Base-by-base conservation (phyloP, 2,113 vertebrate genomes). In the Oceanites oceanicus region DNA sequence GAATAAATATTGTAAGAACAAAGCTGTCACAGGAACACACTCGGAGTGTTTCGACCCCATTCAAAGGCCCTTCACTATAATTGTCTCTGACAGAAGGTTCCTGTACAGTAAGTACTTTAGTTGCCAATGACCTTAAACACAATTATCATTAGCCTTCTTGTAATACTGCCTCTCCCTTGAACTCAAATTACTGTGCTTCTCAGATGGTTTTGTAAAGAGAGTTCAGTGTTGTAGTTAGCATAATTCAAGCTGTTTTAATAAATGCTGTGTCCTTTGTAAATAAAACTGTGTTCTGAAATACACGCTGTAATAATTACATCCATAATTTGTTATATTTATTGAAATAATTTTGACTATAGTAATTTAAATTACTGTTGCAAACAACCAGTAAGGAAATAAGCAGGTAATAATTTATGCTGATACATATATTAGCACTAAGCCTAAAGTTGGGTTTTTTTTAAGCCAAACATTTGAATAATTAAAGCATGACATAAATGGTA, bases 1-100 rank as follows among this genome's bases (percentile, higher is more conserved):
- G 89, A 94, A 96, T 94, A 96, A 95, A 96, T 91, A 94, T 50
- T 82, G 73, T 82, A 94, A 96, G 92, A 95, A 95, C 75, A 94
- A 95, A 95, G 61, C 92, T 92, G 92, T 68, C 91, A 94, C 65
- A 89, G 92, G 82, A 95, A 95, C 70, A 59, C 27, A 61, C 68
- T 86, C 52, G 0, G 16, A 80, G 42, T 81, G 52, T 92, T 95
- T 78, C 1, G 4, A 92, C 86, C 94, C 76, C 65, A 78, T 92
- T 94, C 88, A 94, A 95, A 95, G 91, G 61, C 86, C 76, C 73
- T 94, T 91, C 86, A 72, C 68, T 72, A 4, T 89, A 94, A 96
- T 75, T 89, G 94, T 89, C 86, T 94, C 56, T 95, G 96, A 95
- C 92, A 96, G 91, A 95, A 96, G 72, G 75, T 20, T 95, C 53